Conservation (phyloP, 2,113 vertebrate species). For the Anguilla rostrata region DNA sequence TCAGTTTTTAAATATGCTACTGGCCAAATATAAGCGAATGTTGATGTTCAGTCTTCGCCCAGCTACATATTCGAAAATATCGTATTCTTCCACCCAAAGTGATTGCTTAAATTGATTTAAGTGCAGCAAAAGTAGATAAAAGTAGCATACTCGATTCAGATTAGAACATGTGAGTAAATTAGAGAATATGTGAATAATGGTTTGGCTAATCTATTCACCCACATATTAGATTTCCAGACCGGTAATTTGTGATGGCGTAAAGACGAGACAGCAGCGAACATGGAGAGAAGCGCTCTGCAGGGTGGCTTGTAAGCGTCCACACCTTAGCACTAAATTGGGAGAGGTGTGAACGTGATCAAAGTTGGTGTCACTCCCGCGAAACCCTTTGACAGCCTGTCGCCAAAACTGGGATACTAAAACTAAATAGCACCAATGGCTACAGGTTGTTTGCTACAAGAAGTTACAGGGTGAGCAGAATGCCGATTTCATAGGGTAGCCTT, state of each 20-base stretch:
- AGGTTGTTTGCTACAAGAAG: not conserved
- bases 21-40: too few species aligned
- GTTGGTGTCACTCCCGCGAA: conserved; percentile 21
- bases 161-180: not conserved
- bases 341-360: conserved; percentile 64
- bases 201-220: conserved; percentile 31
- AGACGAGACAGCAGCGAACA: not conserved
- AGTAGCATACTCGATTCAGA: not conserved
- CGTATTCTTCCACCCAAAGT: too few species aligned
- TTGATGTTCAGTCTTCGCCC: too few species aligned
- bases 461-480: not conserved
- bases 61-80: too few species aligned
- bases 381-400: conserved; percentile 52
- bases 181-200: not conserved
- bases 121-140: not conserved
- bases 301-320: conserved; percentile 28
- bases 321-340: conserved; percentile 22
- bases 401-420: conserved; percentile 23
- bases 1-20: too few species aligned
- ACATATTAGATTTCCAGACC: conserved; percentile 53
- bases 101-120: too few species aligned
- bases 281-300: not conserved
- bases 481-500: not conserved
- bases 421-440: too few species aligned
- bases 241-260: conserved; percentile 48